These are phyloP conservation scores for Dendrolimus houi DNA, from an alignment of 2,888 invertebrate genomes.

Conservation along the genomic window DNA sequence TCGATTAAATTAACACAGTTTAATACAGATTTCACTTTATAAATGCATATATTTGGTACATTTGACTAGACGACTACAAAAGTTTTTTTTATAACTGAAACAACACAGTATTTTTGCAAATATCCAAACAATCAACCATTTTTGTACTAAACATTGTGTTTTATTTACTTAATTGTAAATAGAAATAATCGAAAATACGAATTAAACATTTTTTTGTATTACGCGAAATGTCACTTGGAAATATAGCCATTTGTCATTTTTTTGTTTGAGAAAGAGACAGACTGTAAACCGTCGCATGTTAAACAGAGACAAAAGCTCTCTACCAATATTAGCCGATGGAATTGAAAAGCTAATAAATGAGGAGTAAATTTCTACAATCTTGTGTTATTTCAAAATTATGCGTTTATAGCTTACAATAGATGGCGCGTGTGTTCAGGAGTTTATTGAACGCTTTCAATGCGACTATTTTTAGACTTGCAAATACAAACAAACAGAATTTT, in stretches of 20 bases:
- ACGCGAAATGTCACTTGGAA: slow-evolving; percentile 52
- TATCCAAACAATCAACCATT: slow-evolving; percentile 4
- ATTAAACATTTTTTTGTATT: slow-evolving; percentile 40
- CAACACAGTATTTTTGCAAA: slow-evolving; percentile 12
- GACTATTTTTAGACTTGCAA: slow-evolving; percentile 52
- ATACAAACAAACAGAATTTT: not conserved
- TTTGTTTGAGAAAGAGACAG: slow-evolving; percentile 35
- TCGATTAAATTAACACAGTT: not conserved
- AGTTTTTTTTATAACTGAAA: slow-evolving; percentile 8
- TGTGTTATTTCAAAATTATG: not conserved
- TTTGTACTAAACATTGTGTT: slow-evolving; percentile 28
- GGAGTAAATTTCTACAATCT: not conserved
- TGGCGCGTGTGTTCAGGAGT: slow-evolving; percentile 64
- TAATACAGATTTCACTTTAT: not conserved
- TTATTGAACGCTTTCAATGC: slow-evolving; percentile 60
- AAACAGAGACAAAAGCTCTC: slow-evolving; percentile 2
- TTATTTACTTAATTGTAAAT: slow-evolving; percentile 41
- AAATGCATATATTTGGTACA: not conserved
- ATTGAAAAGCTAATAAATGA: not conserved
- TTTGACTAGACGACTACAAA: not conserved
- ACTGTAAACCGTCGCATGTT: slow-evolving; percentile 2
- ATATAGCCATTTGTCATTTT: slow-evolving; percentile 57
- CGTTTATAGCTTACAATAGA: slow-evolving; percentile 21
- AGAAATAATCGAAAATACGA: slow-evolving; percentile 27
- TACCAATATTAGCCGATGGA: not conserved